These are phyloP conservation scores for Pogonomyrmex californicus DNA, from an alignment of 1,140 invertebrate genomes.

Conservation along the genomic window DNA sequence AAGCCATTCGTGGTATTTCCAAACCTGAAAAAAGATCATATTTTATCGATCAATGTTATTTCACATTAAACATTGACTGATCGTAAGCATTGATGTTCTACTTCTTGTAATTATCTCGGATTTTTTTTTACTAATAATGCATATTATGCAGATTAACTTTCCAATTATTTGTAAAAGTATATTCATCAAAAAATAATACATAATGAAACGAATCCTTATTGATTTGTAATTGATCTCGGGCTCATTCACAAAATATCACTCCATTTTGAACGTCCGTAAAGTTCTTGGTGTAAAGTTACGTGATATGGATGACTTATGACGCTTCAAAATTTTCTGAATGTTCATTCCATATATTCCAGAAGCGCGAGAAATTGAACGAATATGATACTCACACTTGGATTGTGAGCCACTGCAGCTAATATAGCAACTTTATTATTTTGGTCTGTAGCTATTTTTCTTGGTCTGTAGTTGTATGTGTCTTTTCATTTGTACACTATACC, in stretches of 20 bases:
- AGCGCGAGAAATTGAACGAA: neutral
- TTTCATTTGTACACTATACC: neutral
- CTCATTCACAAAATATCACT: neutral
- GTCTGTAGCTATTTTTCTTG: neutral
- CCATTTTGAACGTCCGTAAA: neutral
- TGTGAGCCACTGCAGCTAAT: neutral
- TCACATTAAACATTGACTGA: neutral
- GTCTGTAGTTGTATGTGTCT: no score
- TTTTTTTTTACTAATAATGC: neutral
- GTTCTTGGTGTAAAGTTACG: neutral
- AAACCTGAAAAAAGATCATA: no score
- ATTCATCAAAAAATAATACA: neutral
- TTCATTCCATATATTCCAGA: neutral
- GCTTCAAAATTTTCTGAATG: neutral
- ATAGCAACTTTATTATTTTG: neutral
- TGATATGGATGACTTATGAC: neutral
- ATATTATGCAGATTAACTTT: constrained; percentile 2
- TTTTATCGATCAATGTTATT: neutral
- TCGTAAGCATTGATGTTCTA: neutral
- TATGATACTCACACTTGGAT: neutral
- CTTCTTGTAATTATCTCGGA: neutral
- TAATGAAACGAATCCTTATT: neutral
- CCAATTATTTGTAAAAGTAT: neutral
- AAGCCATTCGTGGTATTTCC: no score
- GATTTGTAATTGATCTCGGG: neutral